Evolutionary conservation across 2,888 invertebrate species (phyloP).

Genomic region (Trichopoda pennipes): DNA sequence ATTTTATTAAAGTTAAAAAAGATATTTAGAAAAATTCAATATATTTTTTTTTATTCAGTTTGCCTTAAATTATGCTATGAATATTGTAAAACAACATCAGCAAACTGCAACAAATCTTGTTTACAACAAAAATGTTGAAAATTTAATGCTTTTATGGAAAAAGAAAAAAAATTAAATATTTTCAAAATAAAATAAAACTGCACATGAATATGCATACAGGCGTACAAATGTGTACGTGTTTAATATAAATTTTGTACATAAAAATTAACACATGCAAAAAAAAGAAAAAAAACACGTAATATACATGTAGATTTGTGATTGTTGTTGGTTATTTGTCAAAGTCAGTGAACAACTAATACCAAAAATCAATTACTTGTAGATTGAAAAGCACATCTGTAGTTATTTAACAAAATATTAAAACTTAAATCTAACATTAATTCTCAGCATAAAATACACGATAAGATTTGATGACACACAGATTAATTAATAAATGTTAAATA

Average conservation of each 20-base stretch:
- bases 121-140: conserved; percentile 49
- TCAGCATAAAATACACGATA: too few relatives aligned
- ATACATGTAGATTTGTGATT: conserved; percentile 45
- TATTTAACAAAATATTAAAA: background rate
- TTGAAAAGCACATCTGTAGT: background rate
- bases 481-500: too few relatives aligned
- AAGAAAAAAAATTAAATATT: background rate
- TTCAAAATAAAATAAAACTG: background rate
- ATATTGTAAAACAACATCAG: conserved; percentile 46
- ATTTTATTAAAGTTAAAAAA: background rate
- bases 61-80: conserved; percentile 52
- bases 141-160: conserved; percentile 53
- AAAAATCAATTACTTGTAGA: conserved; percentile 33
- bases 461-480: too few relatives aligned
- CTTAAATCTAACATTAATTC: background rate
- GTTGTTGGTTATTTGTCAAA: conserved; percentile 52
- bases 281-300: conserved; percentile 22
- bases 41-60: conserved; percentile 38
- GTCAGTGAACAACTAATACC: conserved; percentile 33
- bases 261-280: conserved; percentile 17
- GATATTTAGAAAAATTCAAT: conserved; percentile 58
- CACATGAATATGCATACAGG: background rate
- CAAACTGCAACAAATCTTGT: conserved; percentile 33
- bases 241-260: conserved; percentile 17
- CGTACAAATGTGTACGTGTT: background rate